Conservation (phyloP, 1,140 invertebrate species). For the Camponotus vicinus region DNA sequence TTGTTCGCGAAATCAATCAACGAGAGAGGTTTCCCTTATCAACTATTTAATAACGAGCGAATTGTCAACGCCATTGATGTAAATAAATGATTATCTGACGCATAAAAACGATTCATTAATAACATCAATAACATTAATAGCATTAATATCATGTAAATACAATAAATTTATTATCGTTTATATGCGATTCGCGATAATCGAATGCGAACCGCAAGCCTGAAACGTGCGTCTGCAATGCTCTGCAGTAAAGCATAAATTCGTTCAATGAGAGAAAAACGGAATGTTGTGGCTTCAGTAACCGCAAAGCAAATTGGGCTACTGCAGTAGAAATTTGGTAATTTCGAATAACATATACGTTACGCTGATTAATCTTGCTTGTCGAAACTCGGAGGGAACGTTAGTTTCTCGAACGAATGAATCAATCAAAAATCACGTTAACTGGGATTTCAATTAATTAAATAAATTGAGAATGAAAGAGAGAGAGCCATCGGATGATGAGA, state of each 20-base stretch:
- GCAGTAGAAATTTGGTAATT: constrained; percentile 1
- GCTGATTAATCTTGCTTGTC: constrained; percentile 38
- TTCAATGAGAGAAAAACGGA: constrained; percentile 20
- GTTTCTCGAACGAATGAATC: not conserved
- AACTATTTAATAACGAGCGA: not conserved
- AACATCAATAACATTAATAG: too few relatives aligned
- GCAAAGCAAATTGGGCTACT: constrained; percentile 41
- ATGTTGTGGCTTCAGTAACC: not conserved
- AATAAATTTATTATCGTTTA: not conserved
- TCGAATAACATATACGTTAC: constrained; percentile 17
- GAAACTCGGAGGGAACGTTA: not conserved
- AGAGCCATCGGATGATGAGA: too few relatives aligned
- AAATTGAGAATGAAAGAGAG: not conserved
- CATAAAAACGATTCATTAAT: not conserved
- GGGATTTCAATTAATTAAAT: constrained; percentile 20
- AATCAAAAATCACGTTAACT: not conserved
- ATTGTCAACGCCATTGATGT: not conserved
- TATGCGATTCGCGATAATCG: constrained; percentile 14
- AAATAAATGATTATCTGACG: not conserved
- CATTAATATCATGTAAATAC: too few relatives aligned
- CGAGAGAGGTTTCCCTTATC: not conserved
- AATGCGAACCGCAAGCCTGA: constrained; percentile 10
- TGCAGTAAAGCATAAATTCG: not conserved
- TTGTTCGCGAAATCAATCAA: not conserved
- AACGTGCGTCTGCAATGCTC: not conserved